Percentiles rank a stretch among this genome's conserved stretches.
Evolutionary conservation across 2,113 vertebrate species (phyloP).

Genomic region (Abramis brama): DNA sequence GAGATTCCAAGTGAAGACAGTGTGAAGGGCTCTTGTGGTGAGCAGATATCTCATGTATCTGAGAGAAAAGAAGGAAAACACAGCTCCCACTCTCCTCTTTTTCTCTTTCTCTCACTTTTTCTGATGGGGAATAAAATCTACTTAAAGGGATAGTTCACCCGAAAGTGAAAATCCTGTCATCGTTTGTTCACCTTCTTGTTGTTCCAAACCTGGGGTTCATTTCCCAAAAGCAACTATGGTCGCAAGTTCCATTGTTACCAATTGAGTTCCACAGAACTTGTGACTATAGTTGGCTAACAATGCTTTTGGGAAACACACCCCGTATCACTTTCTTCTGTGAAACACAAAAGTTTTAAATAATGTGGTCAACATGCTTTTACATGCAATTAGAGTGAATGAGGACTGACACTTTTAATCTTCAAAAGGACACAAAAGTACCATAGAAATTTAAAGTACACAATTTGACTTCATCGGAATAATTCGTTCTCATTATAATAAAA

Average conservation of each 20-base stretch:
- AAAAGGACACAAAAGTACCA: background rate
- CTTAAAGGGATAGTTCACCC: slow-evolving; percentile 69
- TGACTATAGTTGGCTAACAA: no score
- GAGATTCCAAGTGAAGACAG: slow-evolving; percentile 82
- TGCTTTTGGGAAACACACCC: no score
- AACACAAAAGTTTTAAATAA: background rate
- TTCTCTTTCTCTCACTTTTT: slow-evolving; percentile 32
- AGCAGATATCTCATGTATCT: slow-evolving; percentile 91
- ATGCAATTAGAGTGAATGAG: background rate
- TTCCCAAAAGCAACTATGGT: no score
- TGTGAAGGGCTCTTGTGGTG: slow-evolving; percentile 82
- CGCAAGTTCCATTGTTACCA: no score
- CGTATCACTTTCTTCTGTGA: background rate
- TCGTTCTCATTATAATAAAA: background rate
- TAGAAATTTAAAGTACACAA: background rate
- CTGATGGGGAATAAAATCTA: slow-evolving; percentile 64
- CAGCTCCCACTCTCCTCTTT: slow-evolving; percentile 32
- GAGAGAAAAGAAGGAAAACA: slow-evolving; percentile 87
- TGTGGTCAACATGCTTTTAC: background rate
- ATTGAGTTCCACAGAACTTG: no score
- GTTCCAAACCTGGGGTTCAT: background rate
- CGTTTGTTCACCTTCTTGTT: background rate
- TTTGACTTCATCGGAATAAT: background rate
- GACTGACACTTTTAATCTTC: background rate
- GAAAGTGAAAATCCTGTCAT: background rate